Base-by-base conservation (phyloP, 2,113 vertebrate species). In the Ciconia boyciana region DNA sequence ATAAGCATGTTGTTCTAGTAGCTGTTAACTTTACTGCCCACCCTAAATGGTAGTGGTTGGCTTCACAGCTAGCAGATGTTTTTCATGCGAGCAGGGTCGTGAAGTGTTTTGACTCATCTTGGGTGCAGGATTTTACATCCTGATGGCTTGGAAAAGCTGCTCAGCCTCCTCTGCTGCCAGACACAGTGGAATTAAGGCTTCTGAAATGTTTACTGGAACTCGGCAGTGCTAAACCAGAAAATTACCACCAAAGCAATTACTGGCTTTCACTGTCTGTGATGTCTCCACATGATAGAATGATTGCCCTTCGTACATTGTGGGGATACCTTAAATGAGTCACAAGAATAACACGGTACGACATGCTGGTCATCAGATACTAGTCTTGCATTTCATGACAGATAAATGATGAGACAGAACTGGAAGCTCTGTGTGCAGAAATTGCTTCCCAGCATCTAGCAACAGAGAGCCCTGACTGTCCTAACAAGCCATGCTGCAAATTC, bases 401-500 rank as follows among this genome's bases (percentile, higher is more conserved):
- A 55, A 98, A 95, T 2, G 99, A 99, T 1, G 99, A 99, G 97
- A 97, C 98, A 0, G 99, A 99, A 91, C 98, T 99, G 96, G 99
- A 99, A 96, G 98, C 98, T 17, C 94, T 99, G 32, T 99, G 99
- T 49, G 99, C 99, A 1, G 99, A 99, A 97, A 99, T 99, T 15
- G 98, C 99, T 26, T 99, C 99, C 14, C 99, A 99, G 97, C 99
- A 99, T 90, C 98, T 99, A 46, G 98, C 98, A 0, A 98, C 98
- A 0, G 99, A 99, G 98, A 99, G 99, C 95, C 99, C 99, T 0
- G 99, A 99, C 80, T 99, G 99, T 3, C 99, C 99, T 46, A 99
- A 97, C 97, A 98, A 99, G 46, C 99, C 99, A 3, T 99, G 98
- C 98, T 99, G 99, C 97, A 99, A 99, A 49, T 99, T 99, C 96